phyloP scores from a whole-genome alignment of 2,888 invertebrate species.

The Cerceris rybyensis region DNA sequence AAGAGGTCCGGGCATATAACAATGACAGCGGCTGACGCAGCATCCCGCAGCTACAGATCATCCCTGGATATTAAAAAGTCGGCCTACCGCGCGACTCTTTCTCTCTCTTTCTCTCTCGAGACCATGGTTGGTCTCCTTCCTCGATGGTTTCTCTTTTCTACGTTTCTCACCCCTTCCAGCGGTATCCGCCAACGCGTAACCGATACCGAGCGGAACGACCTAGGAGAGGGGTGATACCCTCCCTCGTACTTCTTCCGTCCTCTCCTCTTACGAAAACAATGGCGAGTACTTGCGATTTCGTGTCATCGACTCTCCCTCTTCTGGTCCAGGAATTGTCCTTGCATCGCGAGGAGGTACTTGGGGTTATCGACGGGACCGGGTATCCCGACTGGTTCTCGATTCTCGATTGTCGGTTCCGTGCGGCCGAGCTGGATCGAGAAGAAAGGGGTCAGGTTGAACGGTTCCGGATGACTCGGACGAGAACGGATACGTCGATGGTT shows the following conservation, averaged over 20 bases:
- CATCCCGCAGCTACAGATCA: conserved; percentile 80
- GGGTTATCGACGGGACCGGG: conserved; percentile 25
- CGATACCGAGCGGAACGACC: conserved; percentile 43
- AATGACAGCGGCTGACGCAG: conserved; percentile 82
- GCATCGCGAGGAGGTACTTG: conserved; percentile 48
- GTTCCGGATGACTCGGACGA: conserved; percentile 56
- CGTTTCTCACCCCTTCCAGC: conserved; percentile 44
- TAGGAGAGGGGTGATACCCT: conserved; percentile 11
- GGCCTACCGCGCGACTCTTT: conserved; percentile 68
- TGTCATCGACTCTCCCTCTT: conserved; percentile 68
- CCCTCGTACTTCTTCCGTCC: conserved; percentile 19
- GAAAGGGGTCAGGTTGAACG: conserved; percentile 59
- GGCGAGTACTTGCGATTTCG: conserved; percentile 74
- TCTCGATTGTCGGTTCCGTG: conserved; percentile 28
- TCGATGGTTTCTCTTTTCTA: conserved; percentile 50
- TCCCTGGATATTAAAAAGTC: conserved; percentile 82
- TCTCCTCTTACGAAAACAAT: conserved; percentile 72
- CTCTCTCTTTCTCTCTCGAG: conserved; percentile 42
- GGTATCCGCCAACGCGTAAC: conserved; percentile 48
- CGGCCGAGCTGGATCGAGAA: conserved; percentile 38
- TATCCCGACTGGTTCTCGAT: conserved; percentile 12
- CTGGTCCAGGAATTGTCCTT: conserved; percentile 55
- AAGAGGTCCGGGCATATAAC: conserved; percentile 80
- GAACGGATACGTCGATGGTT: conserved; percentile 56
- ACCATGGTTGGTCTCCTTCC: background rate